Evolutionary conservation across 2,113 vertebrate genomes (phyloP).

Genomic region (Platichthys flesus): DNA sequence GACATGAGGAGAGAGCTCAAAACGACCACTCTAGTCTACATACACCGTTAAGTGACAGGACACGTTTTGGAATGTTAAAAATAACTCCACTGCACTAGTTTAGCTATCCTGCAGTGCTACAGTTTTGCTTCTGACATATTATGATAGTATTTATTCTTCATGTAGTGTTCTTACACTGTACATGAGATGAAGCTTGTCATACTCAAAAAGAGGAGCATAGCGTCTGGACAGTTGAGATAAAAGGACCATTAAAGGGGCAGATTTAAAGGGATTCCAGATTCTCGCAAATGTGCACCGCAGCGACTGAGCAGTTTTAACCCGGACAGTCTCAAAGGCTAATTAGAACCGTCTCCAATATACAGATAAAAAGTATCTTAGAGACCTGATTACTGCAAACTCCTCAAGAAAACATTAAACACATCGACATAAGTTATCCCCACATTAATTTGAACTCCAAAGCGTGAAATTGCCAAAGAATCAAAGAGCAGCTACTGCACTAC

Average conservation of each 20-base stretch:
- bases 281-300: background rate
- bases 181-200: conserved; percentile 48
- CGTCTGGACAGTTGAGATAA: conserved; percentile 59
- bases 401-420: conserved; percentile 22
- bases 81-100: conserved; percentile 52
- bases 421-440: conserved; percentile 28
- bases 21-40: conserved; percentile 43
- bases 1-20: conserved; percentile 52
- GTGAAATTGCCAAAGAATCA: conserved; percentile 55
- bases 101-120: conserved; percentile 23
- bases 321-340: conserved; percentile 13
- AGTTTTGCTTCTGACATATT: conserved; percentile 29
- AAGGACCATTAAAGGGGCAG: conserved; percentile 38
- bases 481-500: conserved; percentile 27
- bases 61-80: conserved; percentile 64
- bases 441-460: conserved; percentile 45
- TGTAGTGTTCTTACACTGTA: conserved; percentile 32
- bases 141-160: conserved; percentile 30
- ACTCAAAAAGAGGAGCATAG: conserved; percentile 15
- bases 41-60: conserved; percentile 60
- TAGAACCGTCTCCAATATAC: conserved; percentile 29
- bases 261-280: conserved; percentile 33
- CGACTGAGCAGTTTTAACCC: conserved; percentile 9
- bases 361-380: conserved; percentile 4
- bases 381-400: conserved; percentile 18